Conservation (phyloP, 2,797 vertebrate species). For the Phrynocephalus vlangalii region DNA sequence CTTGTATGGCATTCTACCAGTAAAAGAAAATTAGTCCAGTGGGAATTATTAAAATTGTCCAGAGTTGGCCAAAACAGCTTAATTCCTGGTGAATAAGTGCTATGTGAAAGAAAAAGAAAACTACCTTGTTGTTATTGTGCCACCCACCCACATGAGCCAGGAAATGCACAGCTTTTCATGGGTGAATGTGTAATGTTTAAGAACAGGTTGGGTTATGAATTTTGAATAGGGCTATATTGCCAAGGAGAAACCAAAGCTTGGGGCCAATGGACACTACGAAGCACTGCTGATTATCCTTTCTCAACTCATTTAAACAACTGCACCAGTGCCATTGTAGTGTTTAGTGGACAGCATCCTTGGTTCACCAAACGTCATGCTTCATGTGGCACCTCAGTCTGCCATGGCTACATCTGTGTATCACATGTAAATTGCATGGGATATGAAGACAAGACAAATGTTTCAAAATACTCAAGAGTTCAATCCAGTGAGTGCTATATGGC, state of each 20-base stretch:
- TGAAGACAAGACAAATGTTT: not conserved
- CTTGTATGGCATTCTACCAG: constrained; percentile 13
- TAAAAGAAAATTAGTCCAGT: constrained; percentile 7
- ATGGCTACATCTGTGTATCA: not conserved
- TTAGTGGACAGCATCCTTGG: not conserved
- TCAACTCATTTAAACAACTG: not conserved
- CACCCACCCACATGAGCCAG: constrained; percentile 15
- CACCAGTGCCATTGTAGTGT: not conserved
- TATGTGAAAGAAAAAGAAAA: constrained; percentile 14
- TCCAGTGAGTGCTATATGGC: not conserved
- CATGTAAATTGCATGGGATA: not conserved
- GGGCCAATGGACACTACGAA: not conserved
- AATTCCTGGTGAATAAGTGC: constrained; percentile 17
- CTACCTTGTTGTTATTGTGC: not conserved
- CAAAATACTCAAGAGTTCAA: not conserved
- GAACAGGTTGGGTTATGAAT: constrained; percentile 25
- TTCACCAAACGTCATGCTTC: not conserved
- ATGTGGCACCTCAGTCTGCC: not conserved
- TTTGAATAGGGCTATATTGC: not conserved
- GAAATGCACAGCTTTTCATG: constrained; percentile 11
- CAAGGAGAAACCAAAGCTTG: constrained; percentile 5
- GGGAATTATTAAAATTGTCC: constrained; percentile 30
- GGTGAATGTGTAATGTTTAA: constrained; percentile 14
- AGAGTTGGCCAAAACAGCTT: constrained; percentile 29
- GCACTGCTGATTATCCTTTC: not conserved